Percentiles rank a stretch among this genome's conserved stretches.
phyloP scores from a whole-genome alignment of 2,888 invertebrate species.

The Folsomia manolachei region DNA sequence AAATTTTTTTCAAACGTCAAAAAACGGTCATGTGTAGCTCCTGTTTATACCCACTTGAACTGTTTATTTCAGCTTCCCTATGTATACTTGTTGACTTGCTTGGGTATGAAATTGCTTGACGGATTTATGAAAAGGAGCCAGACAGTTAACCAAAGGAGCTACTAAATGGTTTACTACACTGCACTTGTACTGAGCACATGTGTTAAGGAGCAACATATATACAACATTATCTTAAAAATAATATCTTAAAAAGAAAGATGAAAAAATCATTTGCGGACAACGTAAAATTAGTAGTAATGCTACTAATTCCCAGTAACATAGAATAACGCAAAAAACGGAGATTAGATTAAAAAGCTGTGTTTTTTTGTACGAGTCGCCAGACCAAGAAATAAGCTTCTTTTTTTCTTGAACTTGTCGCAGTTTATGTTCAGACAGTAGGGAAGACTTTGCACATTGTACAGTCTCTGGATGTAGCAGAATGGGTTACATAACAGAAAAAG shows the following conservation, averaged over 20 bases:
- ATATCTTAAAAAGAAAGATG: neutral
- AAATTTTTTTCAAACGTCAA: too few species aligned
- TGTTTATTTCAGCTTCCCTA: too few species aligned
- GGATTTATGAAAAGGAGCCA: neutral
- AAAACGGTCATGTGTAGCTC: too few species aligned
- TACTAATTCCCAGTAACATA: neutral
- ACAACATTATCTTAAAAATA: neutral
- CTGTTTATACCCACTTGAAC: too few species aligned
- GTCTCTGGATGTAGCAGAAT: too few species aligned
- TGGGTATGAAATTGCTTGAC: neutral
- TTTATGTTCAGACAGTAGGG: neutral
- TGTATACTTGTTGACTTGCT: too few species aligned
- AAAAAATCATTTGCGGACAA: constrained; percentile 9
- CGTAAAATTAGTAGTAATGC: constrained; percentile 4
- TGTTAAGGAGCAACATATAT: neutral
- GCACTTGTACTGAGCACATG: neutral
- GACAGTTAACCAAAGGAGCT: neutral
- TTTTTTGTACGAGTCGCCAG: constrained; percentile 1
- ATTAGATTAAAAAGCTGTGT: constrained; percentile 15
- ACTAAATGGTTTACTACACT: neutral
- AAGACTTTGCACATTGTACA: too few species aligned
- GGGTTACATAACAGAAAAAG: too few species aligned
- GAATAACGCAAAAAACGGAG: too few species aligned
- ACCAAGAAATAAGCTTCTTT: neutral
- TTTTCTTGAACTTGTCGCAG: constrained; percentile 4